Conservation (phyloP, 2,797 vertebrate genomes). For the Gymnothorax reevesii region DNA sequence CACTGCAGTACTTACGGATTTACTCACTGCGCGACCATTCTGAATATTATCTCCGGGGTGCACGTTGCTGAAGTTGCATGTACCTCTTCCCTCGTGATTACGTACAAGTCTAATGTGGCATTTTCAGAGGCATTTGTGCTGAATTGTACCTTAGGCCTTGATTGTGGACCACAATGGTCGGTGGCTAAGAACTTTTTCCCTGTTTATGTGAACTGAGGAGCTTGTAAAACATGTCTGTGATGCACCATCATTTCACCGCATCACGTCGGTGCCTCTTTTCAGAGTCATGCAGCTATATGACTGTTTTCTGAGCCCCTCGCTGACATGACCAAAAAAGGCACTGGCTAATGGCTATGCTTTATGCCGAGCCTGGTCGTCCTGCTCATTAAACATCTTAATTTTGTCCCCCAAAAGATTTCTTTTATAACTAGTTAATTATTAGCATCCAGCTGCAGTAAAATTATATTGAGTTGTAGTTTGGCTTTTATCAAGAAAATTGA, state of each 20-base stretch:
- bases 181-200: too few relatives aligned
- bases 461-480: background rate
- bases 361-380: background rate
- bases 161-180: too few relatives aligned
- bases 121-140: background rate
- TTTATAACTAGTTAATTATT: background rate
- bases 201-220: too few relatives aligned
- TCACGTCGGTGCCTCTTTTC: too few relatives aligned
- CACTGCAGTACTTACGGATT: slow-evolving; percentile 43
- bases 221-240: too few relatives aligned
- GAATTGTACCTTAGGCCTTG: too few relatives aligned
- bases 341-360: too few relatives aligned
- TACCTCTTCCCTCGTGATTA: background rate
- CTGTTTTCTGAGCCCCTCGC: too few relatives aligned
- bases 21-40: background rate
- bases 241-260: too few relatives aligned
- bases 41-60: background rate
- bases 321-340: too few relatives aligned
- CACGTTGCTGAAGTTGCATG: background rate
- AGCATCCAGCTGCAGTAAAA: background rate
- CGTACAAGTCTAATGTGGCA: background rate
- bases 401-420: background rate
- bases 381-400: background rate
- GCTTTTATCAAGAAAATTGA: background rate
- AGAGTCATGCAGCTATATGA: too few relatives aligned